phyloP scores from a whole-genome alignment of 2,888 invertebrate species.

The Carterocephalus palaemon region DNA sequence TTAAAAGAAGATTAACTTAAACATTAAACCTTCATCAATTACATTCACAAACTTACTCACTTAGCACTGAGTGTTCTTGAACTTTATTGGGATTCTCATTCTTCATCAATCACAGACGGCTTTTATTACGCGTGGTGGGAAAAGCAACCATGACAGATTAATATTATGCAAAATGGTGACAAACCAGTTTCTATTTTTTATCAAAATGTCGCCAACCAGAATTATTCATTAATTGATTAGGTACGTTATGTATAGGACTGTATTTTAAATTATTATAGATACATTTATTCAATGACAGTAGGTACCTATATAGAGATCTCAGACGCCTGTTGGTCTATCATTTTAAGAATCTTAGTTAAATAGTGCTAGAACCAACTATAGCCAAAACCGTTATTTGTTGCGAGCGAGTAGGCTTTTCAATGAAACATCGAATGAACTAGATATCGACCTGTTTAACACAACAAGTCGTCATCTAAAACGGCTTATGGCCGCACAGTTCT shows the following conservation, averaged over 20 bases:
- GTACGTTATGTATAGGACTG: too few relatives aligned
- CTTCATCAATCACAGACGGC: constrained; percentile 27
- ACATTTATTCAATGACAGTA: constrained; percentile 26
- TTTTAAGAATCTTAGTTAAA: too few relatives aligned
- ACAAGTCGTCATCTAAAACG: too few relatives aligned
- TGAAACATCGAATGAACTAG: too few relatives aligned
- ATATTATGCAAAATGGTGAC: constrained; percentile 35
- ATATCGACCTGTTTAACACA: too few relatives aligned
- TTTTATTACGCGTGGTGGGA: constrained; percentile 32
- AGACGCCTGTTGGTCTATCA: constrained; percentile 26
- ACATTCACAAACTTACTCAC: not conserved
- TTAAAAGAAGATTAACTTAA: too few relatives aligned
- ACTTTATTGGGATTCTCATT: constrained; percentile 5
- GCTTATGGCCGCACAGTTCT: too few relatives aligned
- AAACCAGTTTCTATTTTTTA: constrained; percentile 29
- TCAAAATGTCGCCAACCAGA: constrained; percentile 27
- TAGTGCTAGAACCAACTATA: too few relatives aligned
- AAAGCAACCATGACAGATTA: constrained; percentile 34
- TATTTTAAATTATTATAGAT: constrained; percentile 28
- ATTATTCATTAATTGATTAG: constrained; percentile 28
- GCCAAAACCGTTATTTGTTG: too few relatives aligned
- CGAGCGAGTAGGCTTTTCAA: too few relatives aligned
- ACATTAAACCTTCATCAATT: too few relatives aligned
- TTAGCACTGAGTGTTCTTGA: constrained; percentile 8
- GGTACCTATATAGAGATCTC: constrained; percentile 19